These are phyloP conservation scores for Panagrolaimus sp. DNA, from an alignment of 1,140 invertebrate species.

Conservation along the genomic window DNA sequence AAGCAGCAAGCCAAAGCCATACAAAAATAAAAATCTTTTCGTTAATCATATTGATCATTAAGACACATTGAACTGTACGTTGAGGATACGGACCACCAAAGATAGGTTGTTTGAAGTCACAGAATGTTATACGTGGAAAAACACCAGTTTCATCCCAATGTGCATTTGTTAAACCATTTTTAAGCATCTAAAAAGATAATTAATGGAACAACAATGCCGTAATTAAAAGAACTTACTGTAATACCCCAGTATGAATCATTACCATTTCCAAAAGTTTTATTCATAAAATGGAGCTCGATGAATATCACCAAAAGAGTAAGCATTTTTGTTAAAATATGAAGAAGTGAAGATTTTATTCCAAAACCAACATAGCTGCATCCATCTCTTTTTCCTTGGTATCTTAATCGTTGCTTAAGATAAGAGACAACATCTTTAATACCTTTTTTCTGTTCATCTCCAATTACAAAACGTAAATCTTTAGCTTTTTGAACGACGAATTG, in stretches of 20 bases:
- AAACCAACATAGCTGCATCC: background rate
- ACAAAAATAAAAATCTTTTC: background rate
- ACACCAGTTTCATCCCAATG: background rate
- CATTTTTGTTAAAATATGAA: background rate
- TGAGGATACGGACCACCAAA: background rate
- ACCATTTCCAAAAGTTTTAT: background rate
- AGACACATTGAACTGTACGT: background rate
- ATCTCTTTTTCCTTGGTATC: background rate
- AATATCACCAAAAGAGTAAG: background rate
- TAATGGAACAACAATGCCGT: background rate
- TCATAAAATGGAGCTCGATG: background rate
- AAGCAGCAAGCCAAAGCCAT: background rate
- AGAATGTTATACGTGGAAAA: slow-evolving; percentile 5
- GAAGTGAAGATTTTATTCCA: background rate
- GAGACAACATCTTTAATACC: background rate
- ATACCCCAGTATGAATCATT: slow-evolving; percentile 1
- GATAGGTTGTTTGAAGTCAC: background rate
- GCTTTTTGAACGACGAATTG: background rate
- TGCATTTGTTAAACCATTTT: background rate
- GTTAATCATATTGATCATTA: background rate
- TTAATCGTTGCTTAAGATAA: background rate
- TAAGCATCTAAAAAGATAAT: background rate
- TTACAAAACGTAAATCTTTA: background rate
- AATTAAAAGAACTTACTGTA: background rate
- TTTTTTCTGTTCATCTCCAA: background rate